These are phyloP conservation scores for Pseudoips prasinana DNA, from an alignment of 2,888 invertebrate species.

Conservation along the genomic window DNA sequence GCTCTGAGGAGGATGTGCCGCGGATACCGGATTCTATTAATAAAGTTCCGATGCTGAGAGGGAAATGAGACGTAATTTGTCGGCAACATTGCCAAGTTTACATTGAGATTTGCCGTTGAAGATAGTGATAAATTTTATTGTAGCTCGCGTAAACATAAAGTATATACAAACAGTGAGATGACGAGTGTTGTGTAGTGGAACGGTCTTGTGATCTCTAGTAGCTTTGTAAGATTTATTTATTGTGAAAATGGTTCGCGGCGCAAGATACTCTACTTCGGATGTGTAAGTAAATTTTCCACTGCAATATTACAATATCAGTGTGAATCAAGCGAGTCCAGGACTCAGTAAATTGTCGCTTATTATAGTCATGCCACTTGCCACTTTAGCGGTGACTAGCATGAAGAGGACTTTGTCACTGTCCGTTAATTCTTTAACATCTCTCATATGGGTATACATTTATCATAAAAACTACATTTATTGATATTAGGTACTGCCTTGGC, in stretches of 20 bases:
- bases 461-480: too few relatives aligned
- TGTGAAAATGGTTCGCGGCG: conserved; percentile 70
- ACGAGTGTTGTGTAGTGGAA: conserved; percentile 44
- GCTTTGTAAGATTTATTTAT: conserved; percentile 21
- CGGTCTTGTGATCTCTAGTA: conserved; percentile 38
- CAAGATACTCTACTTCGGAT: conserved; percentile 72
- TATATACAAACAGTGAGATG: conserved; percentile 57
- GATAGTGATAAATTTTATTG: conserved; percentile 62
- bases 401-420: too few relatives aligned
- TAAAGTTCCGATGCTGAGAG: conserved; percentile 56
- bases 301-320: too few relatives aligned
- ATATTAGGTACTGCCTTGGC: too few relatives aligned
- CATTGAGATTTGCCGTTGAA: conserved; percentile 58
- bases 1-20: conserved; percentile 37
- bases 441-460: too few relatives aligned
- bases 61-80: conserved; percentile 64
- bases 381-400: too few relatives aligned
- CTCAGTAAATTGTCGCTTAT: too few relatives aligned
- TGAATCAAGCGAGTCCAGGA: too few relatives aligned
- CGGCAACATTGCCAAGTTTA: conserved; percentile 70
- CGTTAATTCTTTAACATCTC: too few relatives aligned
- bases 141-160: conserved; percentile 54
- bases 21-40: conserved; percentile 62
- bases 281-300: conserved; percentile 51
- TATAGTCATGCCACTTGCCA: too few relatives aligned